Conservation (phyloP, 2,797 vertebrate genomes). For the Orestias chungarensis region DNA sequence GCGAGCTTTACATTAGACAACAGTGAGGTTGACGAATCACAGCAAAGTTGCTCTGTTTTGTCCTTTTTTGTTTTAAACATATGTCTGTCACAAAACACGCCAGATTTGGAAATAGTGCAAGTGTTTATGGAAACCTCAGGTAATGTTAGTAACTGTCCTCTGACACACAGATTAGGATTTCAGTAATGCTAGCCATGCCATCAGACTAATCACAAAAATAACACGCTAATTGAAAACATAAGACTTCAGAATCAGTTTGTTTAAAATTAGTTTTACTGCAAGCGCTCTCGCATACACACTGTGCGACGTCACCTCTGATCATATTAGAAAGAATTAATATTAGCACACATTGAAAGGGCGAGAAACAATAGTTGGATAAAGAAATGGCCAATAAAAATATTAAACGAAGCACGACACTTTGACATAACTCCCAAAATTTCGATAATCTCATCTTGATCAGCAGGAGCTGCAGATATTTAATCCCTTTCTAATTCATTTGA, state of each 20-base stretch:
- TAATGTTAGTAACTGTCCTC: not conserved
- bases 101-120: not conserved
- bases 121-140: not conserved
- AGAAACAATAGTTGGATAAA: not conserved
- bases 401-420: not conserved
- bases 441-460: too few relatives aligned
- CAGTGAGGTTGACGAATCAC: not conserved
- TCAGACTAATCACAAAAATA: not conserved
- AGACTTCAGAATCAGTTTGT: not conserved
- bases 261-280: not conserved
- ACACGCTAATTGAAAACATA: not conserved
- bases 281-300: not conserved
- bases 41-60: not conserved
- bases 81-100: not conserved
- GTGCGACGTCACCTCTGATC: not conserved
- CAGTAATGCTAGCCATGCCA: not conserved
- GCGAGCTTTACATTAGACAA: not conserved
- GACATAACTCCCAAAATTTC: not conserved
- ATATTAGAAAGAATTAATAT: not conserved
- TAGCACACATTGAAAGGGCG: not conserved
- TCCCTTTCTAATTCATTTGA: not conserved
- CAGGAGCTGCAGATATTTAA: not conserved
- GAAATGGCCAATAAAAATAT: not conserved
- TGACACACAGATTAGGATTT: not conserved
- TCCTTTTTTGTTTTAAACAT: not conserved